A percentile compares a stretch with the other conserved stretches of the same genome.
phyloP scores from a whole-genome alignment of 2,888 invertebrate genomes.

The Apocheima hispidaria region DNA sequence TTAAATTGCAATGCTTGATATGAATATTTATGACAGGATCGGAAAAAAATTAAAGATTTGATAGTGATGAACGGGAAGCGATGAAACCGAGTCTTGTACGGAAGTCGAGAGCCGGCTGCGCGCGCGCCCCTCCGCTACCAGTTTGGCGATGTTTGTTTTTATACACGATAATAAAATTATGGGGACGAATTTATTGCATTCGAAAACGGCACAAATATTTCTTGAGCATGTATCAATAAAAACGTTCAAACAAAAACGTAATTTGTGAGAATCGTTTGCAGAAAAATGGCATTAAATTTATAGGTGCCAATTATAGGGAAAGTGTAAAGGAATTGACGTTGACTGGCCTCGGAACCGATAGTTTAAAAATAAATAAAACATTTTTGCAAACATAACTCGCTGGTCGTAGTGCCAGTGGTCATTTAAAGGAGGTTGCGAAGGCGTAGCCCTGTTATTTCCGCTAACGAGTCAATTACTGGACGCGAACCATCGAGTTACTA shows the following conservation, averaged over 20 bases:
- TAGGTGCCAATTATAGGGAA: slow-evolving; percentile 25
- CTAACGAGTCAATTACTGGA: slow-evolving; percentile 73
- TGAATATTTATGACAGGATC: slow-evolving; percentile 69
- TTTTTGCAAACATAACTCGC: slow-evolving; percentile 21
- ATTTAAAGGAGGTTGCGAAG: slow-evolving; percentile 26
- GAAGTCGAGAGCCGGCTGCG: slow-evolving; percentile 15
- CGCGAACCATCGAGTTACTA: too few species aligned
- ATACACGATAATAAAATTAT: slow-evolving; percentile 38
- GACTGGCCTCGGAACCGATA: slow-evolving; percentile 18
- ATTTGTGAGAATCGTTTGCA: slow-evolving; percentile 11
- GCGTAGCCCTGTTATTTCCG: slow-evolving; percentile 33
- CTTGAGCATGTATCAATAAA: slow-evolving; percentile 19
- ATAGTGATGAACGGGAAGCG: slow-evolving; percentile 57
- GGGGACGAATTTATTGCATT: slow-evolving; percentile 24
- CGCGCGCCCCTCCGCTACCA: slow-evolving; percentile 42
- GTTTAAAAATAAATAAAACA: slow-evolving; percentile 32
- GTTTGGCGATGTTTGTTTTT: slow-evolving; percentile 61
- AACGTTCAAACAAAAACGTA: slow-evolving; percentile 10
- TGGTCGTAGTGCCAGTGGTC: slow-evolving; percentile 1
- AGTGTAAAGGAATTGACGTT: slow-evolving; percentile 26
- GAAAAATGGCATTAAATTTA: slow-evolving; percentile 18
- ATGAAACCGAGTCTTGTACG: slow-evolving; percentile 54
- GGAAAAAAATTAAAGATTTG: slow-evolving; percentile 66
- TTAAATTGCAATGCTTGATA: slow-evolving; percentile 60
- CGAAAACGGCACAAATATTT: slow-evolving; percentile 31